Conservation (phyloP, 2,797 vertebrate species). For the Sebastes minor region DNA sequence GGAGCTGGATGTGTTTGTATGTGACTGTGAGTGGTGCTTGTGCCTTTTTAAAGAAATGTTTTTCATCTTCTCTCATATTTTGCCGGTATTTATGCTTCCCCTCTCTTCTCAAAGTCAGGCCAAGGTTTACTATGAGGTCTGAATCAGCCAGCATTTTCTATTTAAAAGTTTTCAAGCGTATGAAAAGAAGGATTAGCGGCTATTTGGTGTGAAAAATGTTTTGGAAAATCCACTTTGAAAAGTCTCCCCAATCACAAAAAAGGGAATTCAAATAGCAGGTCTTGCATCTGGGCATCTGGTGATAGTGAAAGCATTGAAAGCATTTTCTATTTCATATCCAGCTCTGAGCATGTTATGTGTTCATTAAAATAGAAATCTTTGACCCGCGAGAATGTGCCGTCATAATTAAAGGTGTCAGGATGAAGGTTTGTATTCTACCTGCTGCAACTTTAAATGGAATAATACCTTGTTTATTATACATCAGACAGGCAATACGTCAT, state of each 20-base stretch:
- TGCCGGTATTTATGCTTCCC: not conserved
- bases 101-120: conserved; percentile 42
- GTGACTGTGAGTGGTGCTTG: conserved; percentile 23
- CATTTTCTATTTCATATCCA: conserved; percentile 25
- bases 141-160: conserved; percentile 49
- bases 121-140: conserved; percentile 53
- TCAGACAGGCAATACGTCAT: no score
- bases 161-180: conserved; percentile 58
- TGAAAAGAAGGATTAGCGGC: conserved; percentile 64
- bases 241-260: conserved; percentile 21
- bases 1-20: conserved; percentile 33
- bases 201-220: conserved; percentile 61
- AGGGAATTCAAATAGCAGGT: conserved; percentile 23
- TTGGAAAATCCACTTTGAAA: conserved; percentile 56
- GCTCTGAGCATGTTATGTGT: not conserved
- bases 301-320: not conserved
- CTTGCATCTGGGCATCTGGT: conserved; percentile 5
- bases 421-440: not conserved
- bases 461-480: not conserved
- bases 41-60: conserved; percentile 21
- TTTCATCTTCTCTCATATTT: conserved; percentile 55
- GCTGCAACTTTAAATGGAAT: not conserved
- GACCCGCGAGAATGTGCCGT: not conserved
- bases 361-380: conserved; percentile 18
- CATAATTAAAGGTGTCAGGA: conserved; percentile 9